phyloP scores from a whole-genome alignment of 2,888 invertebrate species.

The Amiota minor region DNA sequence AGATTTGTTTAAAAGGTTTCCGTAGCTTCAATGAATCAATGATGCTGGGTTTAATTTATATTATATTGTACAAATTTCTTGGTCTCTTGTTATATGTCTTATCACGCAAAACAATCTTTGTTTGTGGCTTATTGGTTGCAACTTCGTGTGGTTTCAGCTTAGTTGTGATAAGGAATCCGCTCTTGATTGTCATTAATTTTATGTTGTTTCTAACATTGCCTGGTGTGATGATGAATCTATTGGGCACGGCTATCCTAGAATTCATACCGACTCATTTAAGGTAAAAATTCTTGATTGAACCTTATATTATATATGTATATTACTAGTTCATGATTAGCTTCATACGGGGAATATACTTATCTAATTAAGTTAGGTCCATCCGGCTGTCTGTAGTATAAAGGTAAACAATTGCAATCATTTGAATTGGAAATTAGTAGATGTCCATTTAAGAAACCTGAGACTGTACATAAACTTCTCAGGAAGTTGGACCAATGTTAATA shows the following conservation, averaged over 20 bases:
- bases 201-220: slow-evolving; percentile 51
- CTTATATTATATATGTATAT: too few relatives aligned
- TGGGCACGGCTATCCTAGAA: slow-evolving; percentile 51
- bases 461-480: too few relatives aligned
- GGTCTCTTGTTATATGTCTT: slow-evolving; percentile 45
- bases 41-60: slow-evolving; percentile 45
- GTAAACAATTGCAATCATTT: too few relatives aligned
- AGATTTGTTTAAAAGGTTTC: slow-evolving; percentile 35
- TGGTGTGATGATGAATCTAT: slow-evolving; percentile 45
- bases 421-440: too few relatives aligned
- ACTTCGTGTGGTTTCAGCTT: slow-evolving; percentile 45
- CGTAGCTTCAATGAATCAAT: slow-evolving; percentile 51
- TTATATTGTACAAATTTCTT: slow-evolving; percentile 45
- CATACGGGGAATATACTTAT: too few relatives aligned
- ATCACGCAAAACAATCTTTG: slow-evolving; percentile 49
- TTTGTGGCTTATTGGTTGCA: slow-evolving; percentile 41
- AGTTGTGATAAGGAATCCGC: slow-evolving; percentile 34
- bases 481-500: too few relatives aligned
- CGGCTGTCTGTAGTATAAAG: too few relatives aligned
- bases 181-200: slow-evolving; percentile 38
- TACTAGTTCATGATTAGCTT: too few relatives aligned
- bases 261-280: slow-evolving; percentile 53
- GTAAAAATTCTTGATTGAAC: slow-evolving; percentile 11
- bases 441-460: too few relatives aligned
- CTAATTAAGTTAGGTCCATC: too few relatives aligned